phyloP scores from a whole-genome alignment of 2,797 vertebrate species.

The Tragopan temminckii region DNA sequence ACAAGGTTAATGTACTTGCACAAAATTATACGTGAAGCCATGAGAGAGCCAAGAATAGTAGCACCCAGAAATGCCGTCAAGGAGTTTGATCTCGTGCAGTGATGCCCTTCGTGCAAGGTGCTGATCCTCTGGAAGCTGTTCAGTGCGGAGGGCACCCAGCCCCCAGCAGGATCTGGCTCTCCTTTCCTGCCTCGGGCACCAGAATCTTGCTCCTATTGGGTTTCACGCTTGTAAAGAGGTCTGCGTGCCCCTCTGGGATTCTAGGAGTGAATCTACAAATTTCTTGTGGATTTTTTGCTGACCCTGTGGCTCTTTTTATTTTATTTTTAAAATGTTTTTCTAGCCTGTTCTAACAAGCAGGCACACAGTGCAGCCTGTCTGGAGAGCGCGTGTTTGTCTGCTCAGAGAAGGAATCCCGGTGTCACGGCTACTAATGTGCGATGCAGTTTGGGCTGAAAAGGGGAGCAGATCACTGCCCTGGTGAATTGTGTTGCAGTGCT shows the following conservation, averaged over 20 bases:
- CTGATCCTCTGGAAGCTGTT: constrained; percentile 45
- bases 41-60: constrained; percentile 54
- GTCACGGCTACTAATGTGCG: not conserved
- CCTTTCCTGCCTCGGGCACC: constrained; percentile 29
- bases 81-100: constrained; percentile 42
- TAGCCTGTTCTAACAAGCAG: not conserved
- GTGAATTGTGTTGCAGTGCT: constrained; percentile 29
- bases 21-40: constrained; percentile 41
- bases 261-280: not conserved
- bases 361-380: not conserved
- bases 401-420: not conserved
- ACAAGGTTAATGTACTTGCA: constrained; percentile 35
- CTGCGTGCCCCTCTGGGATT: constrained; percentile 18
- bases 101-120: constrained; percentile 15
- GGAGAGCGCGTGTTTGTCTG: not conserved
- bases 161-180: constrained; percentile 34
- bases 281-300: not conserved
- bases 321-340: not conserved
- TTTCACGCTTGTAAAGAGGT: constrained; percentile 57
- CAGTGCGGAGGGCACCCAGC: constrained; percentile 57
- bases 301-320: not conserved
- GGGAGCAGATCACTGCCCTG: not conserved
- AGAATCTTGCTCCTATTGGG: constrained; percentile 12
- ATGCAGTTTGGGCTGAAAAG: not conserved
- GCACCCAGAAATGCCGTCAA: constrained; percentile 31